Evolutionary conservation across 2,888 invertebrate species (phyloP).

Genomic region (Tridacna crocea): DNA sequence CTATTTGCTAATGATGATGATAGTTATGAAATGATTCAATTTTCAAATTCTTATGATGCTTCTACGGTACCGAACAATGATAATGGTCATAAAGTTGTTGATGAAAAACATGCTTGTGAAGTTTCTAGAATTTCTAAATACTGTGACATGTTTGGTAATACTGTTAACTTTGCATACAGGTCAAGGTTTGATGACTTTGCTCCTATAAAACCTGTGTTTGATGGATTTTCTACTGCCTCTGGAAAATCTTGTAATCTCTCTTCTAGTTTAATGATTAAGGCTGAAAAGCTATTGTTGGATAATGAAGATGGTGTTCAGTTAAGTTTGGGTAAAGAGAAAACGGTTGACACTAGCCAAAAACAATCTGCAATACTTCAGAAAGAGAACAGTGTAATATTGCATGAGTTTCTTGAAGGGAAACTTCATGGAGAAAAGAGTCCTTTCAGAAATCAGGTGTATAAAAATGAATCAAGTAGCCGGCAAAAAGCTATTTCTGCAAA

Average conservation of each 20-base stretch:
- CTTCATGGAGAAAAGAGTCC: background rate
- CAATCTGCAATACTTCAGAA: background rate
- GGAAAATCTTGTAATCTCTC: slow-evolving; percentile 30
- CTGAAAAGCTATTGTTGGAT: slow-evolving; percentile 33
- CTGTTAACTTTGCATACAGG: too few relatives aligned
- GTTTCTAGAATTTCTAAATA: too few relatives aligned
- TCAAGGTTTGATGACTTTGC: too few relatives aligned
- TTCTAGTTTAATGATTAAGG: slow-evolving; percentile 30
- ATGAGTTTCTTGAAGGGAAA: slow-evolving; percentile 3
- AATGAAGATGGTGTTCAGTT: background rate
- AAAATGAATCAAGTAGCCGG: background rate
- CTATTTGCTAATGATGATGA: slow-evolving; percentile 6
- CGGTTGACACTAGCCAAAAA: background rate
- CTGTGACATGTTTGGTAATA: too few relatives aligned
- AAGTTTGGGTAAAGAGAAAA: background rate
- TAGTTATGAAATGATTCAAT: background rate
- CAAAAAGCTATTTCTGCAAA: background rate
- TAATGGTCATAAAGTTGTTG: too few relatives aligned
- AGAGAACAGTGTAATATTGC: background rate
- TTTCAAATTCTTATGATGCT: background rate
- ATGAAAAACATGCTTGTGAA: too few relatives aligned
- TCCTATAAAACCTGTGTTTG: too few relatives aligned
- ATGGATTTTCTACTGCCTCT: slow-evolving; percentile 42
- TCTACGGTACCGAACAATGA: too few relatives aligned
- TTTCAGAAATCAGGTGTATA: background rate